Conservation (phyloP, 2,113 vertebrate species). For the Caracal caracal region DNA sequence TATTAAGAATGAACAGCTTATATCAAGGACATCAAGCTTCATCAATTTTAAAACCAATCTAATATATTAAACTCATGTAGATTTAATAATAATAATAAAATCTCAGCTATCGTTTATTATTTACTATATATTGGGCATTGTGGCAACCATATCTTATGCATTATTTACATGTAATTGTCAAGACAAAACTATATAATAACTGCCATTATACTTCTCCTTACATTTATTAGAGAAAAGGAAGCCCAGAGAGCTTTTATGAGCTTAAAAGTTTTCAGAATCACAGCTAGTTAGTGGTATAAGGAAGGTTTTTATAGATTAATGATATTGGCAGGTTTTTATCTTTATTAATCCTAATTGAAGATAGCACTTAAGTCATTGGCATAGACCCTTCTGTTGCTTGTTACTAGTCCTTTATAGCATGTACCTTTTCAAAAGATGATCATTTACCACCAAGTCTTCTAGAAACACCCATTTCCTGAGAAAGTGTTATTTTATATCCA, state of each 20-base stretch:
- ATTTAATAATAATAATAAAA: not conserved
- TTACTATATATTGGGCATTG: not conserved
- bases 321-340: not conserved
- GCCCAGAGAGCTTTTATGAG: not conserved
- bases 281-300: not conserved
- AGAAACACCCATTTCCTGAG: not conserved
- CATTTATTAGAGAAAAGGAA: not conserved
- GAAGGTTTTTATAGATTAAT: not conserved
- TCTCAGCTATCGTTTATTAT: not conserved
- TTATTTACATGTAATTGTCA: not conserved
- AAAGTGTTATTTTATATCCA: not conserved
- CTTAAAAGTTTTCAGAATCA: not conserved
- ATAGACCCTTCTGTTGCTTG: not conserved
- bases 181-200: not conserved
- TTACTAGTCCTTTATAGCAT: not conserved
- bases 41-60: not conserved
- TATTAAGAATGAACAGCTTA: not conserved
- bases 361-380: not conserved
- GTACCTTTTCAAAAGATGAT: conserved; percentile 9
- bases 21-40: not conserved
- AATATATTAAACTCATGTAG: not conserved
- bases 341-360: not conserved
- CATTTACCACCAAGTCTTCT: not conserved
- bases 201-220: not conserved
- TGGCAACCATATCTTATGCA: not conserved